Evolutionary conservation across 2,888 invertebrate species (phyloP).

Genomic region (Lepeophtheirus nordmannii): DNA sequence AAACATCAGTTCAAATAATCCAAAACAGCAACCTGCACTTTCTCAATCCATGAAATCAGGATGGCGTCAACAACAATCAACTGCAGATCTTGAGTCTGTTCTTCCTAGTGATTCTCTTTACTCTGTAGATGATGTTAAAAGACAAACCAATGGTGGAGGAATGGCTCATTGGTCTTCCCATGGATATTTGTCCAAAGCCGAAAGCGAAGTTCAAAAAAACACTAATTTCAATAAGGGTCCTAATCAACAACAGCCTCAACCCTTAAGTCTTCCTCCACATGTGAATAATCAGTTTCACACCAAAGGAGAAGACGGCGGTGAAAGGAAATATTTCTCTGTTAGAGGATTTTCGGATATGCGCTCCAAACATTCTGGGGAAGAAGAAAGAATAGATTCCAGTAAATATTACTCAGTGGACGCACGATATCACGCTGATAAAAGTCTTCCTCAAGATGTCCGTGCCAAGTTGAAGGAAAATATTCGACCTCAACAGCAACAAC

Average conservation of each 20-base stretch:
- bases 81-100: constrained; percentile 8
- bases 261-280: not conserved
- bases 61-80: not conserved
- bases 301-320: not conserved
- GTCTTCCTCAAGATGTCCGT: constrained; percentile 3
- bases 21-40: not conserved
- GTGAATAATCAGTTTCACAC: not conserved
- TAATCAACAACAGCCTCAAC: not conserved
- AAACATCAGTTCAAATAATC: too few relatives aligned
- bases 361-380: not conserved
- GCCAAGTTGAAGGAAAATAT: constrained; percentile 9
- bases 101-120: constrained; percentile 23
- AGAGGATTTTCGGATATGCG: constrained; percentile 6
- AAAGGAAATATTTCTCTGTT: constrained; percentile 16
- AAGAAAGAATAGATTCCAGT: not conserved
- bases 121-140: not conserved
- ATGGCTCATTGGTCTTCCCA: constrained; percentile 25
- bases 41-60: not conserved
- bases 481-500: not conserved
- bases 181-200: constrained; percentile 21
- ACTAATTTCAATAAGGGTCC: not conserved
- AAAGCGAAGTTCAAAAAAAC: constrained; percentile 6
- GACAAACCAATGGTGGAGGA: not conserved
- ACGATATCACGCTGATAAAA: constrained; percentile 8
- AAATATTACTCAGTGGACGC: constrained; percentile 20